A percentile compares a stretch with the other conserved stretches of the same genome.
These are phyloP conservation scores for Hypocryptadius cinnamomeus DNA, from an alignment of 2,113 vertebrate genomes.

Conservation along the genomic window DNA sequence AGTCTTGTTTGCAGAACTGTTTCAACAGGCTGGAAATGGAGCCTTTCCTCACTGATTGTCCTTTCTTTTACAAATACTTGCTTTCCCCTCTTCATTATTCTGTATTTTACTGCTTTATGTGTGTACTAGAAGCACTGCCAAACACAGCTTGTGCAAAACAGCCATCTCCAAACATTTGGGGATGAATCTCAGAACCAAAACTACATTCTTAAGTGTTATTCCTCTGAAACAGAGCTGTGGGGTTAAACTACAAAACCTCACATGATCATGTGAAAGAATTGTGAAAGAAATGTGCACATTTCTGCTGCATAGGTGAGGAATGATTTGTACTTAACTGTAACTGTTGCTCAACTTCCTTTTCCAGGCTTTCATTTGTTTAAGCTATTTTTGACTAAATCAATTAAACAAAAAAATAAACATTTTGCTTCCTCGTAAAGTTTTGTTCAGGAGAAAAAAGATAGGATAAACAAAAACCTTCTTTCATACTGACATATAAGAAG, in stretches of 20 bases:
- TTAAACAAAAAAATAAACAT: background rate
- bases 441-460: background rate
- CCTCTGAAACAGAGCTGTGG: background rate
- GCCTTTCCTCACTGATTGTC: slow-evolving; percentile 1
- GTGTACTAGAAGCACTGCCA: background rate
- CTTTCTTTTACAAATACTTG: background rate
- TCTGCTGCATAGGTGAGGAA: background rate
- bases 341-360: background rate
- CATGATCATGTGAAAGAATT: fast-evolving
- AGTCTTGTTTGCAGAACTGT: background rate
- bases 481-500: slow-evolving; percentile 9
- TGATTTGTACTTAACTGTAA: background rate
- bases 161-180: background rate
- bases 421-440: background rate
- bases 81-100: background rate
- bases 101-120: background rate
- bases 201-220: background rate
- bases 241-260: background rate
- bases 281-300: no score
- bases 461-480: background rate
- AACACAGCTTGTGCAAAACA: background rate
- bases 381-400: background rate
- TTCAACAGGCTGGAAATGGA: background rate
- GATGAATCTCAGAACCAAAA: background rate
- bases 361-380: slow-evolving; percentile 24